Base-by-base conservation (phyloP, 1,140 invertebrate genomes). In the Drosophila burlai region DNA sequence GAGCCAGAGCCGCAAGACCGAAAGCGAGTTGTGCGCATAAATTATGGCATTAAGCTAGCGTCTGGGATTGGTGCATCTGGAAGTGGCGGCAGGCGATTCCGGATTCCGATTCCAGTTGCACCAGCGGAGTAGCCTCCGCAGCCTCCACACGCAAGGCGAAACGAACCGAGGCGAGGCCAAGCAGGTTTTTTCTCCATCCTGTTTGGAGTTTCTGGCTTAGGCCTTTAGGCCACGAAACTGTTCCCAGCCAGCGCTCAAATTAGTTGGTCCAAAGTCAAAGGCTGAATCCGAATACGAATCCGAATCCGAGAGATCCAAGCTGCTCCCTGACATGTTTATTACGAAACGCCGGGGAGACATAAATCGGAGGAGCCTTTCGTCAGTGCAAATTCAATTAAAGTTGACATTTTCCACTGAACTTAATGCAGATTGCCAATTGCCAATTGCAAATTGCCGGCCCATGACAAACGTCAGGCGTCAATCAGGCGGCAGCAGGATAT, bases 371-470 rank as follows among this genome's bases (percentile, higher is more conserved):
- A 58, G 61, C 42, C 58, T 62, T 64, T 67, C 80, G 80, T 74
- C 85, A 82, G 89, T 90, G 83, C 81, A 90, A 90, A 90, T 90
- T 90, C 85, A 90, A 90, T 90, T 90, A 90, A 90, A 90, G 83
- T 76, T 90, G 85, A 82, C 85, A 90, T 90, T 90, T 89, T 84
- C 62, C 77, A 65, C 72, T 84, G 77, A 89, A 90, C 65, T 69
- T 68, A 79, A 77, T 89, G 85, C 82, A 85, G 81, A 78, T 84
- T 71, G 49, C 52, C 34, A 55, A 55, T 55, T 55, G 62, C 52
- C 34, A 55, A 55, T 55, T 55, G 52, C 63, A 62, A 65, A 65
- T 65, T 65, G 67, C 66, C 69, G 57, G 47, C 43, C 63, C 50
- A 78, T 76, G 68, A 62, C 80, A 78, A 83, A 81, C 80, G 62